Base-by-base conservation (phyloP, 2,113 vertebrate species). In the Glaucidium brasilianum region DNA sequence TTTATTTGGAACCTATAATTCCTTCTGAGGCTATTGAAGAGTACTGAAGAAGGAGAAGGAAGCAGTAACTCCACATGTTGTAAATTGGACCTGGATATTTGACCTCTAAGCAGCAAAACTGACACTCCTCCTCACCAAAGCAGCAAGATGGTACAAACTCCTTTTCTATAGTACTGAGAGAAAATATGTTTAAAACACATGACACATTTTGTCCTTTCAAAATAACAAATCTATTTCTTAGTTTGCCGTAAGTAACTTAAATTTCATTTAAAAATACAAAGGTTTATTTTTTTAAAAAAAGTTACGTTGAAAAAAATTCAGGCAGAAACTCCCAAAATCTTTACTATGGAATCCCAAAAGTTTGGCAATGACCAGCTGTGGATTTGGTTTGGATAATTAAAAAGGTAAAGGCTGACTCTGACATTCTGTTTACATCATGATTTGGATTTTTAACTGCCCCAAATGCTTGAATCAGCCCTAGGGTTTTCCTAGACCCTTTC, bases 261-360 rank as follows among this genome's bases (percentile, higher is more conserved):
- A 15, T 41, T 76, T 68, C 6, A 39, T 30, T 87, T 22, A 52
- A 88, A 85, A 74, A 25, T 13, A 15, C 2, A 75, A 77, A 71
- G 9, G 10, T 39, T n/a, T n/a, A 35, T 23, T 29, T 25, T 59
- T 77, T 55, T 26, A 30, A 75, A n/a, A n/a, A n/a, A n/a, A 52
- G 21, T 45, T 63, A 22, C 60, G 5, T 63, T 60, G 12, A 41
- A 37, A 14, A 59, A 88, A 71, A 85, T 72, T 47, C 34, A 68
- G 27, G 13, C 0, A 1, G 37, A 79, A 79, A 4, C 4, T 3
- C 11, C 18, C 20, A 4, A 84, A 63, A 49, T 56, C 15, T 47
- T 76, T 25, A n/a, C 6, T 64, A 37, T 5, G 67, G 27, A 22
- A 62, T 60, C 21, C 4, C 9, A 11, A 39, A 68, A 53, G 20